Conservation (phyloP, 1,140 invertebrate genomes). For the Drosophila funebris region DNA sequence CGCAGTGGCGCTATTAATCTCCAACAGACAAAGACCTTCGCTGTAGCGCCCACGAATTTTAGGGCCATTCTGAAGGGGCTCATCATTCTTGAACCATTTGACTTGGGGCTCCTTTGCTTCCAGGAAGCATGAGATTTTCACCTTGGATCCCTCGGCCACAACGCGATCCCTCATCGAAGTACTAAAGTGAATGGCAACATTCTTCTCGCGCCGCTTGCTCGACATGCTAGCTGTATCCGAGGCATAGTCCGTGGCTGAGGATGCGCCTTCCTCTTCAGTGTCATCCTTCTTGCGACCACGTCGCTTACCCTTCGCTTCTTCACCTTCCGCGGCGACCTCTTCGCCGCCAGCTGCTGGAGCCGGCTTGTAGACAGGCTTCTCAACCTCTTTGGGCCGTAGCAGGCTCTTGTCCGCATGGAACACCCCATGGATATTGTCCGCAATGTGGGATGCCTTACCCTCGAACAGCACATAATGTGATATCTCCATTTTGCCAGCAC, state of each 20-base stretch:
- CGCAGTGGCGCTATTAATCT: conserved; percentile 85
- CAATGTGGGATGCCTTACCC: conserved; percentile 73
- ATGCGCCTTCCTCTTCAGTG: conserved; percentile 46
- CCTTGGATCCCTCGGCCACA: conserved; percentile 89
- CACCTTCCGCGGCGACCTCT: conserved; percentile 42
- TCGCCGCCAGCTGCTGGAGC: conserved; percentile 26
- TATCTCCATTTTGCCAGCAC: conserved; percentile 78
- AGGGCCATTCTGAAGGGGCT: conserved; percentile 68
- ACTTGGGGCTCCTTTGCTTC: conserved; percentile 90
- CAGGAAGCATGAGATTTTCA: conserved; percentile 93
- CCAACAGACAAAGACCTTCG: conserved; percentile 87
- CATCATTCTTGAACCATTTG: conserved; percentile 90
- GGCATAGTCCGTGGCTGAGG: conserved; percentile 67
- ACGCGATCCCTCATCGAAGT: conserved; percentile 88
- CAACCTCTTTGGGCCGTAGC: conserved; percentile 66
- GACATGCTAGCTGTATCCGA: conserved; percentile 73
- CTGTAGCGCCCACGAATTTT: conserved; percentile 85
- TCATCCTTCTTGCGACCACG: conserved; percentile 64
- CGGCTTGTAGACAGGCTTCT: conserved; percentile 50
- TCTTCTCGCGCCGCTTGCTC: conserved; percentile 76
- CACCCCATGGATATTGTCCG: conserved; percentile 82
- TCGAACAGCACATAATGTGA: conserved; percentile 74
- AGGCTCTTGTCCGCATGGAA: conserved; percentile 82
- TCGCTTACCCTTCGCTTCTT: conserved; percentile 59
- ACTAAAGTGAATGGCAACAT: conserved; percentile 79